Evolutionary conservation across 2,888 invertebrate species (phyloP), one percentile per base, ranked within the genome.

Genomic region (Dromius quadrimaculatus): DNA sequence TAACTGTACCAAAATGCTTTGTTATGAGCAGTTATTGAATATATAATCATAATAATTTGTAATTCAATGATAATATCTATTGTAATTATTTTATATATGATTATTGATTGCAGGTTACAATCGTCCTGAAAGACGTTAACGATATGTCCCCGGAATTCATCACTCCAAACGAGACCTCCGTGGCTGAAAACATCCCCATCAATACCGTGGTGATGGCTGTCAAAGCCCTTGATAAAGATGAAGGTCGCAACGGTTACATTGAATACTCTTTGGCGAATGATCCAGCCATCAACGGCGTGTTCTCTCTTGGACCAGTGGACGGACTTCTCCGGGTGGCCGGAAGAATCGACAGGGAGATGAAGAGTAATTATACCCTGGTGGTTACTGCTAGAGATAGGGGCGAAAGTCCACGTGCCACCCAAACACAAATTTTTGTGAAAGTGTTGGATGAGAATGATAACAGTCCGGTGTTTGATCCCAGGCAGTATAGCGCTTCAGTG

Each of bases 401-500:
- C 0, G 93, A 93, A 78, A 94, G 94, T 1, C 87, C 93, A 1
- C 89, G 89, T 77, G 85, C 89, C 6, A 90, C 91, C 0, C 87
- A 88, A 74, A 87, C 89, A 2, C 87, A 88, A 76, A 86, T 96
- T 22, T 83, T 85, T 70, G 90, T 97, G 20, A 87, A 87, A 75
- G 89, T 96, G 72, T 84, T 93, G 59, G 95, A 95, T 80, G 94
- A 94, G 81, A 95, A 95, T 81, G 95, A 95, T 80, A 95, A 95
- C 79, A 91, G 92, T 73, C 95, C 95, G 0, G 88, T 93, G 2
- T 95, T 95, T 80, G 92, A 94, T 80, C 93, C 93, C 0, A 91
- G 92, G 78, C 94, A 94, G 79, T 96, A 95, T 80, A 93, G 93
- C 72, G 93, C 95, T 0, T 91, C 92, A 1, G 92, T 96, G 23